These are phyloP conservation scores for Crepidodera aurea DNA, from an alignment of 2,888 invertebrate genomes.

Conservation along the genomic window DNA sequence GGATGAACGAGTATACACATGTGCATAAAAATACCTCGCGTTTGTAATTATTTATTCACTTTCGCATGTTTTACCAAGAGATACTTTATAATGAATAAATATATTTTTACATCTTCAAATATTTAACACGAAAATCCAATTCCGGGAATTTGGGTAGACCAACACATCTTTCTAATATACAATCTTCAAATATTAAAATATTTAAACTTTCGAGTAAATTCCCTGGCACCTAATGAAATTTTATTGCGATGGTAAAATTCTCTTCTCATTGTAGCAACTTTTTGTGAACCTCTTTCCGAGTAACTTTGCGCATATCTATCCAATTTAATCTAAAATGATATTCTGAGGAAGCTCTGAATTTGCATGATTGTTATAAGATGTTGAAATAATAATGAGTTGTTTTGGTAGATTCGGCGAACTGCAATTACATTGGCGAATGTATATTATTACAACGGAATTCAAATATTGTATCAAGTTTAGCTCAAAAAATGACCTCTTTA, in stretches of 20 bases:
- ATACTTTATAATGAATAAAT: no score
- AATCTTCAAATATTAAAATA: neutral
- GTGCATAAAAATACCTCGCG: no score
- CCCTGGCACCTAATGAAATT: conserved; percentile 2
- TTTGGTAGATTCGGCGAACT: neutral
- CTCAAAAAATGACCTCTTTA: no score
- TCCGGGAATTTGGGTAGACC: no score
- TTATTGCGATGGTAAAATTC: neutral
- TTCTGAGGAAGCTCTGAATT: conserved; percentile 42
- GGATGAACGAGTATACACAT: no score
- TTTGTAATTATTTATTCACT: no score
- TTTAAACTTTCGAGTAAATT: neutral
- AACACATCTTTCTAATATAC: no score
- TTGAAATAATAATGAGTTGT: conserved; percentile 38
- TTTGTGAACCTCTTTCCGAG: conserved; percentile 31
- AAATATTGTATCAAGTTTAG: neutral
- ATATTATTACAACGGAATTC: neutral
- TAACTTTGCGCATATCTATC: conserved; percentile 45
- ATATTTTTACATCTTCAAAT: no score
- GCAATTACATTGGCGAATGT: neutral
- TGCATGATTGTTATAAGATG: conserved; percentile 46
- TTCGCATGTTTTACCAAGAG: no score
- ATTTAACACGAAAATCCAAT: no score
- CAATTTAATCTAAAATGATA: conserved; percentile 41
- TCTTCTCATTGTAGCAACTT: conserved; percentile 3